Percentiles rank a stretch among this genome's conserved stretches.
Evolutionary conservation across 2,797 vertebrate species (phyloP).

Genomic region (Cirrhinus mrigala): DNA sequence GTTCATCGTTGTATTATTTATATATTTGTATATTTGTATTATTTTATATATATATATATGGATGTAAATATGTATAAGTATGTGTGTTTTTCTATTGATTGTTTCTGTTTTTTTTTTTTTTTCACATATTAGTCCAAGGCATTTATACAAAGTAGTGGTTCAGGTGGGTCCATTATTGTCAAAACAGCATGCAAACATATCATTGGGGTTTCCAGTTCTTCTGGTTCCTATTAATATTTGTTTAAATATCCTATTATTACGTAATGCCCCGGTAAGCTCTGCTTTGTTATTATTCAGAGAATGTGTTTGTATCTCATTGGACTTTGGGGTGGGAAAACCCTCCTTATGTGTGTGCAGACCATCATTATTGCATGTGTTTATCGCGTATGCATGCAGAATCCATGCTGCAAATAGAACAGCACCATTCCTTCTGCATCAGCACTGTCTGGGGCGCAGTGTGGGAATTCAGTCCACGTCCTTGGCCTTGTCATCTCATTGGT

Average conservation of each 20-base stretch:
- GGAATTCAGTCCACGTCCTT: background rate
- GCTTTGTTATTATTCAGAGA: background rate
- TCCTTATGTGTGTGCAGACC: constrained; percentile 6
- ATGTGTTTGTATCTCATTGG: background rate
- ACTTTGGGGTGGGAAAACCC: background rate
- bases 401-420: background rate
- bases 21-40: background rate
- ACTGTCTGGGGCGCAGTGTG: background rate
- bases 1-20: background rate
- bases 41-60: background rate
- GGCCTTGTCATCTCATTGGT: constrained; percentile 6
- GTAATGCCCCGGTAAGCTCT: background rate
- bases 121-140: background rate
- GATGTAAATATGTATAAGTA: background rate
- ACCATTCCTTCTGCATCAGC: background rate
- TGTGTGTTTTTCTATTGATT: background rate
- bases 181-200: background rate
- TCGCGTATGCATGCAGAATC: constrained; percentile 12
- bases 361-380: constrained; percentile 2
- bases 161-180: background rate
- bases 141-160: background rate
- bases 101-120: background rate
- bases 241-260: background rate
- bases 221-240: background rate
- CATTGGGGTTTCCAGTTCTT: background rate